Conservation (phyloP, 2,113 vertebrate genomes). For the Micronycteris hirsuta region DNA sequence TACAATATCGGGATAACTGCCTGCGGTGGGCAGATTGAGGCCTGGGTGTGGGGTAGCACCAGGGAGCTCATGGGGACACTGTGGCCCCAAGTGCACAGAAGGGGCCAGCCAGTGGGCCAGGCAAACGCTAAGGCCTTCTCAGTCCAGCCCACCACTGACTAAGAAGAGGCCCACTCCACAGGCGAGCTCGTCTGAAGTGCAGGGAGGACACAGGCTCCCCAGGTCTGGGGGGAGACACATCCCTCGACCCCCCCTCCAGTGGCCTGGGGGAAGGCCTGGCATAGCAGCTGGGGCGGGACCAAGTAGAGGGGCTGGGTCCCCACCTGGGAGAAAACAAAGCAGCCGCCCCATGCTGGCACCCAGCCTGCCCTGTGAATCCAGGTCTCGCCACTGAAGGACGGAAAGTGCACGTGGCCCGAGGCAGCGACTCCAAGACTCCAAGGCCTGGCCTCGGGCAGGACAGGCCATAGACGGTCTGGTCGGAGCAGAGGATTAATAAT, state of each 20-base stretch:
- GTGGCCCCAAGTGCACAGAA: neutral
- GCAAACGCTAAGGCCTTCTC: neutral
- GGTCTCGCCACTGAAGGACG: slow-evolving; percentile 70
- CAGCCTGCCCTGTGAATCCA: slow-evolving; percentile 31
- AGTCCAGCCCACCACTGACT: neutral
- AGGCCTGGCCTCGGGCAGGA: slow-evolving; percentile 65
- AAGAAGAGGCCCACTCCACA: neutral
- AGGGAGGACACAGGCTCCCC: too few relatives aligned
- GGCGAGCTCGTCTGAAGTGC: neutral
- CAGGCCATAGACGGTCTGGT: slow-evolving; percentile 45
- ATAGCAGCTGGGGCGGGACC: neutral
- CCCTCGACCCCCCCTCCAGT: neutral
- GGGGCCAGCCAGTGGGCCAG: neutral
- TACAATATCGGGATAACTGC: neutral
- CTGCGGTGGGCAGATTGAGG: neutral
- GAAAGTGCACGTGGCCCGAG: slow-evolving; percentile 62
- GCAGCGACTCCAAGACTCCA: slow-evolving; percentile 52
- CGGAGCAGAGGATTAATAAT: slow-evolving; percentile 83
- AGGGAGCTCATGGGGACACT: neutral
- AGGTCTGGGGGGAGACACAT: neutral
- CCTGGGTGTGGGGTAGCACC: neutral
- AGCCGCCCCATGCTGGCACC: neutral
- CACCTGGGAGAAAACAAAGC: neutral
- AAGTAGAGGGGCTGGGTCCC: neutral
- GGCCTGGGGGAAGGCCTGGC: neutral